A percentile compares a stretch with the other conserved stretches of the same genome.
Evolutionary conservation across 2,797 vertebrate genomes (phyloP).

Genomic region (Capromys pilorides): DNA sequence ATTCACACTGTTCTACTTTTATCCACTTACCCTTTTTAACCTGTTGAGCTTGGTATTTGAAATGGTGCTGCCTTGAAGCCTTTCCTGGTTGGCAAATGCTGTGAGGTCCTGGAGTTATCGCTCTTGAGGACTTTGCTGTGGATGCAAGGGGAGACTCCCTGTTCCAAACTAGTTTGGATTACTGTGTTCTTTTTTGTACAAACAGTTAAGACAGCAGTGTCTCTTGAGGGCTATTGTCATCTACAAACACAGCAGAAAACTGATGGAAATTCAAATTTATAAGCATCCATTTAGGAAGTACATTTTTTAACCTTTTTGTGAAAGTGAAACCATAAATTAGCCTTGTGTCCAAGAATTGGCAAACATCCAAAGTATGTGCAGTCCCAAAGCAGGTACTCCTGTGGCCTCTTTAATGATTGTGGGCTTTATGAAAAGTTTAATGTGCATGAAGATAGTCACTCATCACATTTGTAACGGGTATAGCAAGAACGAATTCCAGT

Average conservation of each 20-base stretch:
- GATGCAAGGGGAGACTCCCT: neutral
- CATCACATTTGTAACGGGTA: slow-evolving; percentile 49
- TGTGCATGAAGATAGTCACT: neutral
- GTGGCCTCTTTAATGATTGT: neutral
- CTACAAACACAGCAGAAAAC: neutral
- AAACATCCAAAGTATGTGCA: neutral
- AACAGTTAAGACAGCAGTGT: slow-evolving; percentile 39
- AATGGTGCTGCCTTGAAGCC: neutral
- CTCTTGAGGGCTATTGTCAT: slow-evolving; percentile 53
- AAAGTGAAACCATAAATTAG: neutral
- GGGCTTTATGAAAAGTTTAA: neutral
- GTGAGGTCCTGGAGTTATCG: neutral
- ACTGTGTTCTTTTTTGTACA: slow-evolving; percentile 44
- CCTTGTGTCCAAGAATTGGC: neutral
- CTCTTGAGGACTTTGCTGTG: neutral
- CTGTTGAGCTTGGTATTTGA: neutral
- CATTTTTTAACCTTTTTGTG: neutral
- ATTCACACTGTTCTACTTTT: neutral
- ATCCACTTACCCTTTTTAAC: neutral
- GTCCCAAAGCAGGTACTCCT: neutral
- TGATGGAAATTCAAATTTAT: neutral
- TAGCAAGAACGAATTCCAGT: neutral
- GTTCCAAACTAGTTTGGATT: slow-evolving; percentile 53
- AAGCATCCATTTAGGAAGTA: neutral
- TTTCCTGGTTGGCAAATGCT: neutral